Evolutionary conservation across 2,888 invertebrate species (phyloP).

Genomic region (Carcina quercana): DNA sequence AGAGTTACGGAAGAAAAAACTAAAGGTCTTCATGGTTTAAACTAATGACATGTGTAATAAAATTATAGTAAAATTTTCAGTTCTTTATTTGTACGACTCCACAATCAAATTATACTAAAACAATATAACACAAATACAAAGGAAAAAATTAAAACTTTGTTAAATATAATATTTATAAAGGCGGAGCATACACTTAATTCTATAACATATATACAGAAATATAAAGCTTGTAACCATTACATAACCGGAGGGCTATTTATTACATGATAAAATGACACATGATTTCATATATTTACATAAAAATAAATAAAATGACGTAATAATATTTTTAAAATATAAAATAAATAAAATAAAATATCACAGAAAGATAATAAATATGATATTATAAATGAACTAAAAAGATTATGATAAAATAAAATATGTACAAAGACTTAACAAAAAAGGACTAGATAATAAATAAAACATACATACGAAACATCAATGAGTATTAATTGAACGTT

Average conservation of each 20-base stretch:
- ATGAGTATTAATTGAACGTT: constrained; percentile 11
- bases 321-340: constrained; percentile 6
- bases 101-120: too few relatives aligned
- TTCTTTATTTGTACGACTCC: constrained; percentile 68
- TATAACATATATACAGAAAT: constrained; percentile 3
- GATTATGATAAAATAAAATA: constrained; percentile 9
- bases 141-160: constrained; percentile 16
- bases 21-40: too few relatives aligned
- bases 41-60: constrained; percentile 12
- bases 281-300: constrained; percentile 3
- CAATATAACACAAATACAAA: too few relatives aligned
- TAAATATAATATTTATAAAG: too few relatives aligned
- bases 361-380: constrained; percentile 8
- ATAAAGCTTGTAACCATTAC: constrained; percentile 13
- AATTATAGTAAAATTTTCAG: constrained; percentile 25
- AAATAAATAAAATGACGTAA: constrained; percentile 6
- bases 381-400: constrained; percentile 14
- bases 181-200: constrained; percentile 3
- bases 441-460: constrained; percentile 47
- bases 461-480: constrained; percentile 26
- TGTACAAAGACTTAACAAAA: constrained; percentile 45
- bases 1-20: too few relatives aligned
- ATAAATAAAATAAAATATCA: constrained; percentile 18
- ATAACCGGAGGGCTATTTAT: constrained; percentile 1
- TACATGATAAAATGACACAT: not conserved